A percentile compares a stretch with the other conserved stretches of the same genome.
These are phyloP conservation scores for Brenthis hecate DNA, from an alignment of 2,888 invertebrate genomes.

Conservation along the genomic window DNA sequence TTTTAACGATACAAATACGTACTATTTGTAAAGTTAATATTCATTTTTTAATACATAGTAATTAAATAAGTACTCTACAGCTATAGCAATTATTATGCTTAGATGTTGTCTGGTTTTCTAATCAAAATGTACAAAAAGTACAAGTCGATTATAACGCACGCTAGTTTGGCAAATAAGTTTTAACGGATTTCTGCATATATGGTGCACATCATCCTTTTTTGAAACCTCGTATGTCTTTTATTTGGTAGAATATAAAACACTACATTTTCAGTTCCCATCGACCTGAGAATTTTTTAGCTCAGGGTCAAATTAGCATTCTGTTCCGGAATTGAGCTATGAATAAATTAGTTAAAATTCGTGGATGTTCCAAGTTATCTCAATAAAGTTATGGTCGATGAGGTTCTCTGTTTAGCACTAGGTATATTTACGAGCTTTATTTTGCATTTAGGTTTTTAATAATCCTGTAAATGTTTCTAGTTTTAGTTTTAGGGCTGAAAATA, in stretches of 20 bases:
- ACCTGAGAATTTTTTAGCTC: slow-evolving; percentile 36
- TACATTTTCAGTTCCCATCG: slow-evolving; percentile 27
- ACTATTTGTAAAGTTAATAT: too few relatives aligned
- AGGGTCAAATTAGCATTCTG: slow-evolving; percentile 40
- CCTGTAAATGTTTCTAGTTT: too few relatives aligned
- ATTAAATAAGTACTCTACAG: too few relatives aligned
- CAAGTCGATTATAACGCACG: neutral
- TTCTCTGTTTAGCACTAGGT: slow-evolving; percentile 18
- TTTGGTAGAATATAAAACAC: slow-evolving; percentile 30
- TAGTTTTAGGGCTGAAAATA: too few relatives aligned
- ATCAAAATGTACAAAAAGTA: neutral
- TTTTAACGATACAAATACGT: neutral
- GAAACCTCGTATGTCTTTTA: slow-evolving; percentile 13
- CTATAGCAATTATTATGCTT: too few relatives aligned
- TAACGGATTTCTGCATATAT: slow-evolving; percentile 6
- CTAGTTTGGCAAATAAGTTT: neutral
- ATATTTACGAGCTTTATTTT: too few relatives aligned
- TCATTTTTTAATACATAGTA: too few relatives aligned
- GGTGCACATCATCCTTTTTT: slow-evolving; percentile 2
- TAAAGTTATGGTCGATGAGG: slow-evolving; percentile 46
- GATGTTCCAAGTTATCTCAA: slow-evolving; percentile 44
- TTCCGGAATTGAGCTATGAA: slow-evolving; percentile 49
- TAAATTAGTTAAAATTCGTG: slow-evolving; percentile 49
- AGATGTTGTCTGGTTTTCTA: too few relatives aligned
- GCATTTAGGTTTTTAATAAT: too few relatives aligned